Base-by-base conservation (phyloP, 1,140 invertebrate genomes). In the Drosophila varians region DNA sequence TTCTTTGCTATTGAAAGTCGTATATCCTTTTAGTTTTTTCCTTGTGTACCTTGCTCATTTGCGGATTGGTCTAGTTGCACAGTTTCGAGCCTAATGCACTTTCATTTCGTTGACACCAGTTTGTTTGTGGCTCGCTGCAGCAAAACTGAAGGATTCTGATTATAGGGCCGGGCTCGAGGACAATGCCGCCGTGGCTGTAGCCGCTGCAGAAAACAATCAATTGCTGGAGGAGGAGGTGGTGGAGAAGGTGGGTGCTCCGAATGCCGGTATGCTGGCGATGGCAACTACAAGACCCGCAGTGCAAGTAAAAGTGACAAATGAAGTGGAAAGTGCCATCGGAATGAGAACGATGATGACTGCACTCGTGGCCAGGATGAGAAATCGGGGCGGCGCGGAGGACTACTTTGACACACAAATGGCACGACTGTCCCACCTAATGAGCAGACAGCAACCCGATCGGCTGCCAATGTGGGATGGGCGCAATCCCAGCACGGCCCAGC, bases 231-330 rank as follows among this genome's bases (percentile, higher is more conserved):
- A 45, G 43, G 46, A 47, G 12, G n/a, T 48, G 51, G 28, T 36
- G 49, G 19, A 16, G 25, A 16, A 14, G 26, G 26, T 36, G n/a
- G n/a, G n/a, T n/a, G n/a, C n/a, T n/a, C n/a, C n/a, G n/a, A n/a
- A n/a, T n/a, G n/a, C 21, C 4, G 21, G 21, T 21, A 38, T 31
- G 9, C 28, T 31, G 28, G 21, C 23, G 25, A 18, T 12, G 28
- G 28, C 40, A 12, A 64, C 25, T 25, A 52, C 38, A 65, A 65
- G 42, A 46, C 83, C 82, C 74, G 82, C 82, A 87, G 80, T 68
- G 83, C 82, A 86, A 86, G 82, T 82, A 87, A 87, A 87, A 87
- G 82, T 82, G 83, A 74, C 83, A 87, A 87, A 87, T 87, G 82
- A 87, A 87, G 82, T 77, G 82, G 77, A 87, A 87, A 87, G 82